Evolutionary conservation across 2,113 vertebrate genomes (phyloP).

Genomic region (Ia io): DNA sequence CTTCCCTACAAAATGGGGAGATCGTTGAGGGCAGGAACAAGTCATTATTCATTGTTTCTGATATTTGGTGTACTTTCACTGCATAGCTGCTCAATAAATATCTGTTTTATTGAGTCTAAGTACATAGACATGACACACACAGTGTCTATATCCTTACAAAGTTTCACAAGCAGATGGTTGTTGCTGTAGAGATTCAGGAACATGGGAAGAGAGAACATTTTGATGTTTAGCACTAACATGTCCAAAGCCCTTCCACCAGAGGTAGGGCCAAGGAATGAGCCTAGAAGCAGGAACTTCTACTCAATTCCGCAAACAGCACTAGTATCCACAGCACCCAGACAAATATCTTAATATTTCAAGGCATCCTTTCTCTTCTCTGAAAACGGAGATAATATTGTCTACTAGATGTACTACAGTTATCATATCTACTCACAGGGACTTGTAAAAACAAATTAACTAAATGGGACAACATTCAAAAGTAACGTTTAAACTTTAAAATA

Average conservation of each 20-base stretch:
- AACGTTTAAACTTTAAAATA: not conserved
- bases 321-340: not conserved
- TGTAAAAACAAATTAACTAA: not conserved
- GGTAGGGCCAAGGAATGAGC: not conserved
- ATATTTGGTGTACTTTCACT: not conserved
- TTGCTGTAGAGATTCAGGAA: not conserved
- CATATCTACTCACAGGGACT: not conserved
- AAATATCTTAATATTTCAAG: not conserved
- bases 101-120: not conserved
- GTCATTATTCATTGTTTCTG: not conserved
- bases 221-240: fast-evolving
- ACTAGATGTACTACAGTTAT: not conserved
- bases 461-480: not conserved
- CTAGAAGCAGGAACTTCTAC: not conserved
- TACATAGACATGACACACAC: not conserved
- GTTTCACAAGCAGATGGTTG: not conserved
- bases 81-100: not conserved
- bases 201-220: not conserved
- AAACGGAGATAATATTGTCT: not conserved
- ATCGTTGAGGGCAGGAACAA: not conserved
- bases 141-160: not conserved
- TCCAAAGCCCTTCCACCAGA: not conserved
- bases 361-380: not conserved
- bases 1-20: not conserved
- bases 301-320: not conserved